Evolutionary conservation across 2,113 vertebrate species (phyloP).

Genomic region (Charadrius vociferus): DNA sequence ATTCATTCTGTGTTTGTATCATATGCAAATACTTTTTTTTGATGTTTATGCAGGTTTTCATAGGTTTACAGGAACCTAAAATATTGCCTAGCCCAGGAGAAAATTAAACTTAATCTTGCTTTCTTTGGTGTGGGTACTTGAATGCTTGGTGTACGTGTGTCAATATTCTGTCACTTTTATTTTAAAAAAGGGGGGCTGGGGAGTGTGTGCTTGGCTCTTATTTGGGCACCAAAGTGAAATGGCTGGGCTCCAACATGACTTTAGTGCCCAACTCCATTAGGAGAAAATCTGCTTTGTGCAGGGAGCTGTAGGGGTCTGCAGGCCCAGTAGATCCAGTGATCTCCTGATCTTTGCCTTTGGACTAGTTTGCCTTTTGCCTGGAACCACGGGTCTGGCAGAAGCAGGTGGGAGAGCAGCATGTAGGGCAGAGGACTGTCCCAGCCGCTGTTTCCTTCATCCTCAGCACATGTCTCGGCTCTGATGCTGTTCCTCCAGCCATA

Average conservation of each 20-base stretch:
- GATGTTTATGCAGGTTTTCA: not conserved
- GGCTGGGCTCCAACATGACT: not conserved
- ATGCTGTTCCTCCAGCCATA: not conserved
- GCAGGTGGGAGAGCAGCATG: rapidly evolving
- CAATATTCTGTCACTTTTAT: not conserved
- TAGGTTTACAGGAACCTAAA: not conserved
- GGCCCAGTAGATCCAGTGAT: not conserved
- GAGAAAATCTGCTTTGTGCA: not conserved
- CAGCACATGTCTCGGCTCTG: rapidly evolving
- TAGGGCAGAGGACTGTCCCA: not conserved
- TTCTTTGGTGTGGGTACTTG: not conserved
- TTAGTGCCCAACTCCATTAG: not conserved
- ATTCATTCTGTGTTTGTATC: not conserved
- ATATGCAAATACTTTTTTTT: not conserved
- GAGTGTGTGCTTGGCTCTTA: not conserved
- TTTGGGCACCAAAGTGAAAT: not conserved
- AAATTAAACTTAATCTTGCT: not conserved
- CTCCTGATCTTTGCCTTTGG: not conserved
- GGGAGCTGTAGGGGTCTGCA: not conserved
- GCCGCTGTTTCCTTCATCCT: not conserved
- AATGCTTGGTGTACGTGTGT: not conserved
- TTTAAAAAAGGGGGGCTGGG: not conserved
- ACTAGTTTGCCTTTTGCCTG: not conserved
- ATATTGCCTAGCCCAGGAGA: not conserved
- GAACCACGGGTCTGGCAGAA: not conserved